These are phyloP conservation scores for Ciconia maguari DNA, from an alignment of 2,113 vertebrate genomes.

Conservation along the genomic window DNA sequence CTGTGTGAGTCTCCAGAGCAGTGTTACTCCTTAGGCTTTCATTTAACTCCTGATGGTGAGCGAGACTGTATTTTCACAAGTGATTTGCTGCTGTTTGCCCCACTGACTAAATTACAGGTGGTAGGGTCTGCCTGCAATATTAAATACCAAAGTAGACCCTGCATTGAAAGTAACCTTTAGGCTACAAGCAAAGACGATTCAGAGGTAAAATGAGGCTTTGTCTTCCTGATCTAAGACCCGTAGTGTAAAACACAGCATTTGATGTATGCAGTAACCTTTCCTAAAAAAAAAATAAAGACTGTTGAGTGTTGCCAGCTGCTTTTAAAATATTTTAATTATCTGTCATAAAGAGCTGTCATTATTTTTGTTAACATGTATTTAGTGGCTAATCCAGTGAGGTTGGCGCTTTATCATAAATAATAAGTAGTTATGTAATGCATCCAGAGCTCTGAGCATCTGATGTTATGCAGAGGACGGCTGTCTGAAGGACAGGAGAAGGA, in stretches of 20 bases:
- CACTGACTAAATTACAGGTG: constrained; percentile 30
- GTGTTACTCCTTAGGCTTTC: not conserved
- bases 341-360: not conserved
- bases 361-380: not conserved
- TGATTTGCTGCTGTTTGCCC: not conserved
- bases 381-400: not conserved
- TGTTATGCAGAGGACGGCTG: not conserved
- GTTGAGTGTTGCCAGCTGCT: not conserved
- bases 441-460: not conserved
- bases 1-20: not conserved
- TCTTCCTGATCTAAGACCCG: not conserved
- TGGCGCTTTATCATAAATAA: not conserved
- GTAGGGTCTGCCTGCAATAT: constrained; percentile 29
- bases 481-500: constrained; percentile 39
- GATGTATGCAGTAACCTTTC: not conserved
- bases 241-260: not conserved
- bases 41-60: not conserved
- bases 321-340: constrained; percentile 14
- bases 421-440: not conserved
- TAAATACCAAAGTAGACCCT: not conserved
- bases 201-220: not conserved
- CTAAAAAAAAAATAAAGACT: not conserved
- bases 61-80: not conserved
- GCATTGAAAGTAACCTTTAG: not conserved
- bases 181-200: not conserved